Evolutionary conservation across 2,888 invertebrate species (phyloP), one percentile per base, ranked within the genome.

Genomic region (Doris montereyensis): DNA sequence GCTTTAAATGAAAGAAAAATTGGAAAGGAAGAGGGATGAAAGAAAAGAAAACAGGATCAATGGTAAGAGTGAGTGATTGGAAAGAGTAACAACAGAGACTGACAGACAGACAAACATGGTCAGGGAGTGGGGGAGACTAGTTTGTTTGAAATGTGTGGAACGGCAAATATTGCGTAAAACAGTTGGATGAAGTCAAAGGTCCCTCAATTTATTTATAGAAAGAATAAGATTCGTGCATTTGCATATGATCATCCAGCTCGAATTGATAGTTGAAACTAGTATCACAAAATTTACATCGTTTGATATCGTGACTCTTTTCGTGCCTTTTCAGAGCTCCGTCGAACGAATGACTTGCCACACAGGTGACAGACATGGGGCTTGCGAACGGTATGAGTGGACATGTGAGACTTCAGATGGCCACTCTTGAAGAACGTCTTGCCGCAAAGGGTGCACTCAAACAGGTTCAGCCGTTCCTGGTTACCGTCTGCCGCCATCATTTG

Each of bases 381-480:
- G 62, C 62, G 68, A 24, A 71, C 79, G 13, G 79, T 71, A 32
- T 79, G 79, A n/a, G 75, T 79, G 32, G 71, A 68, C 76, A 79
- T 76, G 21, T 79, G 79, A 58, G 79, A 79, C 30, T 62, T 79
- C 65, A 79, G 65, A 52, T 79, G 79, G 5, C 79, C 79, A 76
- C 75, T 79, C 62, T 79, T 79, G 68, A 79, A 79, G 62, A 79
- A 79, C n/a, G 75, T 35, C 62, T 79, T 79, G 10, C 79, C 76
- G 60, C 79, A 79, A 32, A 75, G 71, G 21, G 71, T 75, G 30
- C 79, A 79, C 41, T 79, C 79, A 79, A 79, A 79, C 17, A 79
- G 72, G n/a, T 75, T 57, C 13, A 71, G 70, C n/a, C 76, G 57
- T n/a, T 75, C 75, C 2, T 71, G 71, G 34, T 67, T 68, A 41